Base-by-base conservation (phyloP, 2,888 invertebrate genomes). In the Limnephilus marmoratus region DNA sequence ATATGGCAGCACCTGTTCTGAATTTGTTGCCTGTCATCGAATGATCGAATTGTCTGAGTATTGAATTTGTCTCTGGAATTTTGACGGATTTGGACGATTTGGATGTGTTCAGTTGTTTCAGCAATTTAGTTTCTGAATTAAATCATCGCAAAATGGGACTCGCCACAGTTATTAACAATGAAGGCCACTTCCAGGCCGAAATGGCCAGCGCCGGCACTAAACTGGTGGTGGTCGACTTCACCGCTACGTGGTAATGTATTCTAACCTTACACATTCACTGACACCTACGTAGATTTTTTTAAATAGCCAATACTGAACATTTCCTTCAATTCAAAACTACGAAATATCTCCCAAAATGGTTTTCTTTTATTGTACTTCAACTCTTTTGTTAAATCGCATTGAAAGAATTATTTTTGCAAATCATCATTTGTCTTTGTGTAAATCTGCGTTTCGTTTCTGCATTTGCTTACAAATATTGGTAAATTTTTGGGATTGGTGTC, bases 181-280 rank as follows among this genome's bases (percentile, higher is more conserved):
- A 98, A 95, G 96, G 97, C 45, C 98, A 99, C 95, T 99, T 99
- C 95, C 98, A 98, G 94, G 96, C 97, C 9, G 98, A 99, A 96
- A 96, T 99, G 95, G 96, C 97, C n/a, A 97, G 97, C 94, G 99
- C 99, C 24, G 98, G 98, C 18, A 97, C 97, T 7, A 98, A 98
- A 95, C 96, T 99, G 85, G 99, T 99, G 85, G 98, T 99, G 85
- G 99, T 98, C 11, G 99, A 99, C 96, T 99, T 98, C 95, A 99
- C 98, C 93, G 99, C 99, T 91, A 98, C 97, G 94, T 99, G 99
- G 99, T 99, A 95, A 80, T 81, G 80, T 80, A 89, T 89, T 89
- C 37, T 89, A 89, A 89, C 88, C 88, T 89, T 80, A 80, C 34
- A 34, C 80, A 34, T 18, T 80, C 68, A 80, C 41, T 89, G 88